Evolutionary conservation across 2,797 vertebrate genomes (phyloP).

Genomic region (Hybognathus amarus): DNA sequence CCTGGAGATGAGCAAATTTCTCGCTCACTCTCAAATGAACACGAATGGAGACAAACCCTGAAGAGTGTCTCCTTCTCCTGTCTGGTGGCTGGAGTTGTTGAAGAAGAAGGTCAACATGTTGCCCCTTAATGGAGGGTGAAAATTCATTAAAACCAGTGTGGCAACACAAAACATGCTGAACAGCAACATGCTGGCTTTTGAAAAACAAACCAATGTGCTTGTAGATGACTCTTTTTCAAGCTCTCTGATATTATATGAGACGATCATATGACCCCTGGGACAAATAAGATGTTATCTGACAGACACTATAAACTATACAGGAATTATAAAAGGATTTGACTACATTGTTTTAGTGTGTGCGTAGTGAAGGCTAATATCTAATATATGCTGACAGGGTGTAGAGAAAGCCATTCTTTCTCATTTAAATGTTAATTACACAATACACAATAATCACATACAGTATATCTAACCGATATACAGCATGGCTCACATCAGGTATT

Average conservation of each 20-base stretch:
- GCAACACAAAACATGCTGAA: no score
- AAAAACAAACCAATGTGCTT: slow-evolving; percentile 26
- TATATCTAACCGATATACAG: slow-evolving; percentile 1
- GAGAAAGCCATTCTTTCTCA: not conserved
- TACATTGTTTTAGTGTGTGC: no score
- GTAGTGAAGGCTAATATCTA: not conserved
- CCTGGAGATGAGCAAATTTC: not conserved
- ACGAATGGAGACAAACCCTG: no score
- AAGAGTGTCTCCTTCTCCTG: no score
- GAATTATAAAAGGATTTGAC: not conserved
- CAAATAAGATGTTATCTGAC: not conserved
- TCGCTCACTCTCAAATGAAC: not conserved
- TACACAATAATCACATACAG: not conserved
- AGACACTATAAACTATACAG: not conserved
- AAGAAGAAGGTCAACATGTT: no score
- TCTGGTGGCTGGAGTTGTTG: no score
- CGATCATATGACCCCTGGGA: not conserved
- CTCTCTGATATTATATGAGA: not conserved
- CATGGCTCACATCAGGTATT: not conserved
- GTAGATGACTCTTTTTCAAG: slow-evolving; percentile 20
- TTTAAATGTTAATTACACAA: slow-evolving; percentile 5
- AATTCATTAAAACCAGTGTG: no score
- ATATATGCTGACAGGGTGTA: slow-evolving; percentile 8
- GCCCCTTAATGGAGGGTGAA: no score
- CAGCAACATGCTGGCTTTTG: no score